Conservation (phyloP, 2,797 vertebrate genomes). For the Crax fasciolata region DNA sequence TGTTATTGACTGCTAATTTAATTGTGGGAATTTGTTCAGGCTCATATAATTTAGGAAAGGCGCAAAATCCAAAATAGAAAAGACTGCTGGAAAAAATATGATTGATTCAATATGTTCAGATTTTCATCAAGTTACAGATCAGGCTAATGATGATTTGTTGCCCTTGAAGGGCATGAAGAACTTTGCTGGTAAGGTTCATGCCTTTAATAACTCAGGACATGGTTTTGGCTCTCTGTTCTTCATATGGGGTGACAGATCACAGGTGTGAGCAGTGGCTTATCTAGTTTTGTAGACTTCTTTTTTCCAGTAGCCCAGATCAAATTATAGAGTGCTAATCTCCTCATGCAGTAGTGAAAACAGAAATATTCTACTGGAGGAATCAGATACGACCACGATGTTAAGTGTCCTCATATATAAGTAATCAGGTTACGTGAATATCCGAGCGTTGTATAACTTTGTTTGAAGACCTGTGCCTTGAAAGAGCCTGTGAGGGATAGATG, state of each 20-base stretch:
- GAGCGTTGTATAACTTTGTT: background rate
- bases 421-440: background rate
- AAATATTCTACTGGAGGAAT: background rate
- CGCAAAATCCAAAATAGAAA: background rate
- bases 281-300: background rate
- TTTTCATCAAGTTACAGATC: background rate
- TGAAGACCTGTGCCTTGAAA: background rate
- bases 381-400: background rate
- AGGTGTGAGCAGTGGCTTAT: background rate
- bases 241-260: background rate
- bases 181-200: background rate
- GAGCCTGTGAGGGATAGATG: background rate
- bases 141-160: background rate
- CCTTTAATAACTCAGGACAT: background rate
- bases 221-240: background rate
- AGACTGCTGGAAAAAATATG: background rate
- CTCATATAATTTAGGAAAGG: background rate
- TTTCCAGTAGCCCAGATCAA: background rate
- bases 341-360: background rate
- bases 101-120: background rate
- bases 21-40: background rate
- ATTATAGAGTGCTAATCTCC: background rate
- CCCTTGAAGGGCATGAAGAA: background rate
- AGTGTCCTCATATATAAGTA: fast-evolving
- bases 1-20: background rate